A percentile compares a stretch with the other conserved stretches of the same genome.
Conservation (phyloP, 2,113 vertebrate species). For the Callospermophilus lateralis region DNA sequence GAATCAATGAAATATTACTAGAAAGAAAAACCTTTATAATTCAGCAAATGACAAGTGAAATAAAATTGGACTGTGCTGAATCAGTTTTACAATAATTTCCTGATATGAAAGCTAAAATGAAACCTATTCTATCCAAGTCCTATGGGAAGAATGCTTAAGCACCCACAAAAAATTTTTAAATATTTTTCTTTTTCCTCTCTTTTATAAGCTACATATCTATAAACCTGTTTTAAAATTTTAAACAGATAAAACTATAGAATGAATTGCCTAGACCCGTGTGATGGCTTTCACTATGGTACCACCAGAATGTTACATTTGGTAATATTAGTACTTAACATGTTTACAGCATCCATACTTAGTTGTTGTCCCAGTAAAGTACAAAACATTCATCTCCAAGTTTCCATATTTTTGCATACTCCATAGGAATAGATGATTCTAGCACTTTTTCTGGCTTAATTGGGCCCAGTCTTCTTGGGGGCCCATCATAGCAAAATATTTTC, state of each 20-base stretch:
- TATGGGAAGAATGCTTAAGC: neutral
- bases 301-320: neutral
- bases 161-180: constrained; percentile 28
- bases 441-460: constrained; percentile 93
- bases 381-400: constrained; percentile 97
- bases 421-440: constrained; percentile 88
- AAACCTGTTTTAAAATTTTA: constrained; percentile 24
- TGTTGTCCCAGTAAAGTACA: constrained; percentile 99
- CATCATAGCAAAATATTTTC: constrained; percentile 90
- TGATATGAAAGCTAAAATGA: neutral
- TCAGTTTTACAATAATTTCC: constrained; percentile 12
- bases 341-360: constrained; percentile 90
- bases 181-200: constrained; percentile 7
- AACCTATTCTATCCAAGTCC: neutral
- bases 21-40: neutral
- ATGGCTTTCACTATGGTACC: neutral
- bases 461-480: constrained; percentile 93
- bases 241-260: neutral
- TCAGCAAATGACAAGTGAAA: constrained; percentile 26
- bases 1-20: constrained; percentile 29
- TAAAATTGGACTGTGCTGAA: neutral
- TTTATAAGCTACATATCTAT: neutral
- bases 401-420: constrained; percentile 90
- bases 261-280: neutral
- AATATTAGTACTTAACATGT: neutral